Evolutionary conservation across 2,888 invertebrate genomes (phyloP).

Genomic region (Andrena camellia): DNA sequence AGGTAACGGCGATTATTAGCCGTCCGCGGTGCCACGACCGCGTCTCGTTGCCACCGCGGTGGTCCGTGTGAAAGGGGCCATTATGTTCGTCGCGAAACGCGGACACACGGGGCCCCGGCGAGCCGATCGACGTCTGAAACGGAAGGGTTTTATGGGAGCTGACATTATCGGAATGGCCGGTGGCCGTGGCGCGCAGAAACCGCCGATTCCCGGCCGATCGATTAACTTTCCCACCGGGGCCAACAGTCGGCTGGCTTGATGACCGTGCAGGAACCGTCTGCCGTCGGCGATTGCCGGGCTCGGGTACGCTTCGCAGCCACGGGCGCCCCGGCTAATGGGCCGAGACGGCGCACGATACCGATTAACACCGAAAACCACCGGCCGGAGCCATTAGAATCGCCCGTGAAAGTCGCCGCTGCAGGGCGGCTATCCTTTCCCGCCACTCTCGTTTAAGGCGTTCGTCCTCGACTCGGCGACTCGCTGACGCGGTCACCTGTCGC

Average conservation of each 20-base stretch:
- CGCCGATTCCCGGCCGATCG: background rate
- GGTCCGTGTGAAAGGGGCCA: constrained; percentile 26
- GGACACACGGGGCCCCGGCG: background rate
- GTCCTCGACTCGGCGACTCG: constrained; percentile 51
- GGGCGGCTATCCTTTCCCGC: constrained; percentile 57
- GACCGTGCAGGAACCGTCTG: too few species aligned
- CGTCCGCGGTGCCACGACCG: background rate
- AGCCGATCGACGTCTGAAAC: constrained; percentile 1
- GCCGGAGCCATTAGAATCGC: constrained; percentile 27
- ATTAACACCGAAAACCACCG: background rate
- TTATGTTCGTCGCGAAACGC: constrained; percentile 17
- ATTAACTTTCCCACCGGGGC: background rate
- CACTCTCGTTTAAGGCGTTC: constrained; percentile 50
- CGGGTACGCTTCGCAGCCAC: too few species aligned
- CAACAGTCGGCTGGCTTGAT: background rate
- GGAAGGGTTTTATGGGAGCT: background rate
- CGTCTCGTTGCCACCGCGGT: background rate
- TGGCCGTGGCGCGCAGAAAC: background rate
- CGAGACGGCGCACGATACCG: background rate
- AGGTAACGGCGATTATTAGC: constrained; percentile 30
- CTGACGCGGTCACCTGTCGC: constrained; percentile 51
- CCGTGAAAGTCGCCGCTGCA: constrained; percentile 51
- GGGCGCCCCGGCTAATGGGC: background rate
- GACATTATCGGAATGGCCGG: background rate
- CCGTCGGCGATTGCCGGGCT: too few species aligned